phyloP scores from a whole-genome alignment of 2,113 vertebrate species.

The Nycticebus coucang region DNA sequence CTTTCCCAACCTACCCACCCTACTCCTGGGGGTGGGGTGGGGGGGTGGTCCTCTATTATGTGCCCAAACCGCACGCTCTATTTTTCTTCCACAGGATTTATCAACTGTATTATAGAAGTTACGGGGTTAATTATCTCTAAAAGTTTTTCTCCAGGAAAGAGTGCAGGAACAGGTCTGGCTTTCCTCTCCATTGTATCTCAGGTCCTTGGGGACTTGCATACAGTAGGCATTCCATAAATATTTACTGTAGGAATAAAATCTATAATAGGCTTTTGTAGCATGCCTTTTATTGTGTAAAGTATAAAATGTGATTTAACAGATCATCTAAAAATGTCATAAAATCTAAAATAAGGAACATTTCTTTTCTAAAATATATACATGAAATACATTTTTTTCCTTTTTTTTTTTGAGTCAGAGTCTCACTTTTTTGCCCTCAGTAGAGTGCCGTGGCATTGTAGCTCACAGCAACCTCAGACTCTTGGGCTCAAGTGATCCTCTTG shows the following conservation, averaged over 20 bases:
- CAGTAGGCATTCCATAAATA: not conserved
- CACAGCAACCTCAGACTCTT: too few species aligned
- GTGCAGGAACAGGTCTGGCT: not conserved
- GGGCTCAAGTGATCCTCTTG: too few species aligned
- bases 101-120: not conserved
- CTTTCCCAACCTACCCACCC: not conserved
- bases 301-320: slow-evolving; percentile 16
- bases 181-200: not conserved
- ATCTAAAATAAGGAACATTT: slow-evolving; percentile 27
- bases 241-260: slow-evolving; percentile 23
- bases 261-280: not conserved
- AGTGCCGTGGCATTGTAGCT: too few species aligned
- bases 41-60: not conserved
- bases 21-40: not conserved
- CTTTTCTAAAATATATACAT: not conserved
- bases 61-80: not conserved
- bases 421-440: too few species aligned
- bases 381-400: not conserved
- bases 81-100: slow-evolving; percentile 5
- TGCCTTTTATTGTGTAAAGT: not conserved
- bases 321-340: not conserved
- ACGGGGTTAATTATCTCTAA: not conserved
- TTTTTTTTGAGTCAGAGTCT: too few species aligned
- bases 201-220: not conserved
- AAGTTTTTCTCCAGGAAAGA: not conserved